A percentile compares a stretch with the other conserved stretches of the same genome.
phyloP scores from a whole-genome alignment of 2,797 vertebrate species.

The Myotis pilosus region DNA sequence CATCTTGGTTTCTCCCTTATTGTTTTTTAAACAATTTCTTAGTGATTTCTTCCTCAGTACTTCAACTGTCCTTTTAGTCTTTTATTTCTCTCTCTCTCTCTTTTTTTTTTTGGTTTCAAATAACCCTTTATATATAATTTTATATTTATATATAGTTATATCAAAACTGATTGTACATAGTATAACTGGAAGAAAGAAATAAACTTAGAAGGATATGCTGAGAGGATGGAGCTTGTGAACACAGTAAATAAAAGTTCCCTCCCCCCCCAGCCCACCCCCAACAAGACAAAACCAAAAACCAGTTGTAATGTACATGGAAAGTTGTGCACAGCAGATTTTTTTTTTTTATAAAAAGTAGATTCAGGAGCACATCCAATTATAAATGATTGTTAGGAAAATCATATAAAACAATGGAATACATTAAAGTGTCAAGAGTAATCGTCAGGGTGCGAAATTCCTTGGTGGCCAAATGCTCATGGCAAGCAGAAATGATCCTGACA shows the following conservation, averaged over 20 bases:
- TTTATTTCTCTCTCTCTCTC: too few relatives aligned
- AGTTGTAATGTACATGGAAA: conserved; percentile 93
- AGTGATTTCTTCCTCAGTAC: too few relatives aligned
- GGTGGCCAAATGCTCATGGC: conserved; percentile 85
- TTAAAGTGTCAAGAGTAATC: conserved; percentile 92
- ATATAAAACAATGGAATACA: conserved; percentile 99
- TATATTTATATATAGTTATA: conserved; percentile 89
- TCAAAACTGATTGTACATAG: conserved; percentile 93
- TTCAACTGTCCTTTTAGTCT: too few relatives aligned
- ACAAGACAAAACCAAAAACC: conserved; percentile 88
- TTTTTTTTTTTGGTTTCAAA: conserved; percentile 85
- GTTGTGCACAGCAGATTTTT: conserved; percentile 93
- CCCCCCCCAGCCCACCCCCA: conserved; percentile 76
- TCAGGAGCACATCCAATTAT: conserved; percentile 98
- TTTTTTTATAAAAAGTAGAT: conserved; percentile 91
- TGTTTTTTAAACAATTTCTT: too few relatives aligned
- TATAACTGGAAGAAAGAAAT: conserved; percentile 87
- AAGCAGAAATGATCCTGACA: conserved; percentile 83
- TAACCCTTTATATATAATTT: conserved; percentile 90
- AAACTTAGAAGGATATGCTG: conserved; percentile 91
- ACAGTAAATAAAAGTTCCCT: conserved; percentile 96
- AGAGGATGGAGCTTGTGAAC: conserved; percentile 90
- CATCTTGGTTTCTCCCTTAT: too few relatives aligned
- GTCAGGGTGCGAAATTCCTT: conserved; percentile 90
- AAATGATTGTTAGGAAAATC: conserved; percentile 92